Evolutionary conservation across 2,797 vertebrate species (phyloP).

Genomic region (Characodon lateralis): DNA sequence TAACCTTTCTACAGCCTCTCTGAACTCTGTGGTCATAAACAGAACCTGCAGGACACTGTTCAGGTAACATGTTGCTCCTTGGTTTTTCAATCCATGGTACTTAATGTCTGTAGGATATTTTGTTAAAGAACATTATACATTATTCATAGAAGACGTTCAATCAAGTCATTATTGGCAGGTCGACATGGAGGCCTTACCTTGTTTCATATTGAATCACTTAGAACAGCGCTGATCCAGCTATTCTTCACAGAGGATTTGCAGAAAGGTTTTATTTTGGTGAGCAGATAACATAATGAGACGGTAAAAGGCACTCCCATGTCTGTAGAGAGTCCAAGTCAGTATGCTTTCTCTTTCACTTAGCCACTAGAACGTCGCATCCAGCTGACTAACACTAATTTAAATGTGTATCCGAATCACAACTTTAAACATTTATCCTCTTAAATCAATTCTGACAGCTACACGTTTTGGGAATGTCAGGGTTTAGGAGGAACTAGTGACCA

Average conservation of each 20-base stretch:
- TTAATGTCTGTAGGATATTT: not conserved
- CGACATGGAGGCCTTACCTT: not conserved
- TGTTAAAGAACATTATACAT: not conserved
- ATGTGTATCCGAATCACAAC: not conserved
- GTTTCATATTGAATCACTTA: not conserved
- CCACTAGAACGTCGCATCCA: not conserved
- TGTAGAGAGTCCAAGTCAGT: not conserved
- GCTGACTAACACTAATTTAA: not conserved
- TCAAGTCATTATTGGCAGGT: not conserved
- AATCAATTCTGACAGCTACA: not conserved
- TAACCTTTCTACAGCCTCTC: not conserved
- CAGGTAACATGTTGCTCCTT: slow-evolving; percentile 5
- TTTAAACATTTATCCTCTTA: not conserved
- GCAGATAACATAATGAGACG: not conserved
- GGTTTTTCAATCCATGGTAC: not conserved
- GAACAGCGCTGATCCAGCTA: not conserved
- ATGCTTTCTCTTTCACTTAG: not conserved
- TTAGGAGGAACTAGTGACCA: not conserved
- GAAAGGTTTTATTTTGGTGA: not conserved
- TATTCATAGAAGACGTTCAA: not conserved
- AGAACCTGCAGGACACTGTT: slow-evolving; percentile 4
- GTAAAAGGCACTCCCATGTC: not conserved
- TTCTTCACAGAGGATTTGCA: not conserved
- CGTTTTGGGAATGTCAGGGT: not conserved
- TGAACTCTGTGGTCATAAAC: not conserved